Conservation (phyloP, 2,113 vertebrate genomes). For the Porphyrio hochstetteri region DNA sequence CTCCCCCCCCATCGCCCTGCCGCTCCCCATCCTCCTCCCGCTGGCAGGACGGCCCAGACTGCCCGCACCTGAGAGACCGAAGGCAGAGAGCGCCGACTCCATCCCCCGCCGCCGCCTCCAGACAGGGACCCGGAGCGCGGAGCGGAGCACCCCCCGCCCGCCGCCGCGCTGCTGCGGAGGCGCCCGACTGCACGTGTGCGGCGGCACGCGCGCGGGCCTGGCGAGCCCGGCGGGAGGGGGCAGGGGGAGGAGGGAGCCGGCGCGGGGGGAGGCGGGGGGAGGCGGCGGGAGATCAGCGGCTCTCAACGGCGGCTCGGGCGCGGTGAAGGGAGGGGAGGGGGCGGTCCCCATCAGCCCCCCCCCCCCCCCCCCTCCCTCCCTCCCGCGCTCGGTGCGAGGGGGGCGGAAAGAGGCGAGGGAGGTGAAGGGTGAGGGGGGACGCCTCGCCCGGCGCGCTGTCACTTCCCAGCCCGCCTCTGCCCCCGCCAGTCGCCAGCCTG, state of each 20-base stretch:
- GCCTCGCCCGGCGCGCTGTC: not conserved
- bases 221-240: not conserved
- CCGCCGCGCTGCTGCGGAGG: not conserved
- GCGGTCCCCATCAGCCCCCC: too few relatives aligned
- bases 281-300: not conserved
- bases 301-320: too few relatives aligned
- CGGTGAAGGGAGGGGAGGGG: too few relatives aligned
- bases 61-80: not conserved
- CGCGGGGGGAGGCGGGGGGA: not conserved
- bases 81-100: not conserved
- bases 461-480: not conserved
- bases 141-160: not conserved
- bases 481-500: not conserved
- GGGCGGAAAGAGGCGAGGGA: not conserved
- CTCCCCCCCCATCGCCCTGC: not conserved
- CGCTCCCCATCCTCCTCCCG: not conserved
- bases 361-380: too few relatives aligned
- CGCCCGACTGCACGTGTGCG: constrained; percentile 14
- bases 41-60: not conserved
- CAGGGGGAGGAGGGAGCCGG: not conserved
- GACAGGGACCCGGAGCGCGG: not conserved
- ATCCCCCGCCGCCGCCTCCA: not conserved
- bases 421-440: not conserved
- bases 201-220: not conserved
- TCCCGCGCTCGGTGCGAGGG: too few relatives aligned